Evolutionary conservation across 2,888 invertebrate species (phyloP).

Genomic region (Orthosia cruda): DNA sequence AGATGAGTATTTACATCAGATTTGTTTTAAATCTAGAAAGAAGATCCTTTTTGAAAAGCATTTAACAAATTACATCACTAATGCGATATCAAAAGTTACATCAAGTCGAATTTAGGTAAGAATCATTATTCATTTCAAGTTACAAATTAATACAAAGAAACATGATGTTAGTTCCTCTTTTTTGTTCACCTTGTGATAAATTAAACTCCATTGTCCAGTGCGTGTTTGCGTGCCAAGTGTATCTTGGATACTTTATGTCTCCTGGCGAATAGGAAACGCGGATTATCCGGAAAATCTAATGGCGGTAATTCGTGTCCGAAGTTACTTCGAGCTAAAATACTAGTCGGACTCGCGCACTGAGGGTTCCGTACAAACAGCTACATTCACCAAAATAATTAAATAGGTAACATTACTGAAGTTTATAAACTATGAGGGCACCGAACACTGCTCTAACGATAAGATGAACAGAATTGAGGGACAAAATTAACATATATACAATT

Average conservation of each 20-base stretch:
- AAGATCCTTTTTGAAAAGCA: constrained; percentile 3
- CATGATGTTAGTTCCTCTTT: background rate
- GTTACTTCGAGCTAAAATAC: too few relatives aligned
- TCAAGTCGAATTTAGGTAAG: background rate
- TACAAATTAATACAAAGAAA: background rate
- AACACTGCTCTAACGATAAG: too few relatives aligned
- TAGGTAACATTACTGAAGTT: too few relatives aligned
- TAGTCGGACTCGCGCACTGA: too few relatives aligned
- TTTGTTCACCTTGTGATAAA: background rate
- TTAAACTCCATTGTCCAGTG: too few relatives aligned
- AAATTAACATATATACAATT: too few relatives aligned
- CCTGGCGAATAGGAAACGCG: background rate
- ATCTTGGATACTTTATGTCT: background rate
- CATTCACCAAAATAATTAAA: too few relatives aligned
- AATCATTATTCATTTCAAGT: background rate
- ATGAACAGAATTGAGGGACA: too few relatives aligned
- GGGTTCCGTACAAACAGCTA: too few relatives aligned
- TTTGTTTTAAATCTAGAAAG: constrained; percentile 8
- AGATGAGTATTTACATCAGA: background rate
- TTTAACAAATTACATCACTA: constrained; percentile 12
- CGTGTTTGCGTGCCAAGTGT: too few relatives aligned
- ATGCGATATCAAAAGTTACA: constrained; percentile 11
- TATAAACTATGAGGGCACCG: too few relatives aligned
- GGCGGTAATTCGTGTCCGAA: background rate
- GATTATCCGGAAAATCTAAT: background rate